Conservation (phyloP, 2,113 vertebrate genomes). For the Brachionichthys hirsutus region DNA sequence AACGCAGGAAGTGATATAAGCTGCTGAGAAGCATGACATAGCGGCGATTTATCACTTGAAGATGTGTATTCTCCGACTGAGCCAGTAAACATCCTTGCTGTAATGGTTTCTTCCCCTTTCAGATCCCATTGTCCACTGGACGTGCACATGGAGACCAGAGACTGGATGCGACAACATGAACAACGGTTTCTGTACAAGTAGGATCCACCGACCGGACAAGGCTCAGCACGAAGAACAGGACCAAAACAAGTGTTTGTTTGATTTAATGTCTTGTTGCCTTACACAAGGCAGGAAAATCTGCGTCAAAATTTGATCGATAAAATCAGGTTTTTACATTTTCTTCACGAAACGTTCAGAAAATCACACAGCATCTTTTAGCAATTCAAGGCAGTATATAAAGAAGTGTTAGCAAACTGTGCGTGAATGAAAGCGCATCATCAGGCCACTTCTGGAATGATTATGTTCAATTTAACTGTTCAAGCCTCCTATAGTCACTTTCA, state of each 20-base stretch:
- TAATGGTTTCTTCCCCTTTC: not conserved
- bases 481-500: no score
- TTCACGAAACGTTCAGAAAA: constrained; percentile 42
- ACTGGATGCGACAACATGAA: not conserved
- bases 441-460: constrained; percentile 42
- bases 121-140: not conserved
- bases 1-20: constrained; percentile 20
- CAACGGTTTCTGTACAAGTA: not conserved
- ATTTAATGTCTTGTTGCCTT: constrained; percentile 56
- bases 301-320: constrained; percentile 36
- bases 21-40: not conserved
- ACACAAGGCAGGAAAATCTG: constrained; percentile 41
- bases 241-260: not conserved
- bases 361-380: constrained; percentile 18
- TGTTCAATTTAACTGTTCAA: constrained; percentile 1
- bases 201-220: not conserved
- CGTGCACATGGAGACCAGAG: constrained; percentile 14
- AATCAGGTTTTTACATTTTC: constrained; percentile 44
- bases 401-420: constrained; percentile 14
- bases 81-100: not conserved
- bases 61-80: constrained; percentile 10
- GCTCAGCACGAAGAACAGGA: not conserved
- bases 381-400: constrained; percentile 42
- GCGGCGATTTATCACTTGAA: constrained; percentile 6
- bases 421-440: not conserved